Evolutionary conservation across 2,888 invertebrate species (phyloP).

Genomic region (Eilema caniola): DNA sequence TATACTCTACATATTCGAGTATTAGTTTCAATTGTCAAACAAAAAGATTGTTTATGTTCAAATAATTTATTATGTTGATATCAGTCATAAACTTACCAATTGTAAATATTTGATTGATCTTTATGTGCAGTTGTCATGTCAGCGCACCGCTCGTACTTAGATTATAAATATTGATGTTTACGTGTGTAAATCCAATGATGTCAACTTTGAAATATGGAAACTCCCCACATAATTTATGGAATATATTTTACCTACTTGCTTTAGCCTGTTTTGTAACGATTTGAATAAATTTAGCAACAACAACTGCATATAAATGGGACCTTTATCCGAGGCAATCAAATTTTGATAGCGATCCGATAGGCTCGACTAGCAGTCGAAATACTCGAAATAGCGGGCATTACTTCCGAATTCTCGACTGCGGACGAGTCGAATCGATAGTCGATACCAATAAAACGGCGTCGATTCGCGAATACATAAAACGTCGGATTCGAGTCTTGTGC

Average conservation of each 20-base stretch:
- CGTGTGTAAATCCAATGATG: constrained; percentile 53
- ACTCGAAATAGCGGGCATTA: constrained; percentile 77
- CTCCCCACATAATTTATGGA: constrained; percentile 45
- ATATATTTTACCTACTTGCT: constrained; percentile 44
- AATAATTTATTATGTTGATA: constrained; percentile 12
- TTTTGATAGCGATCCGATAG: constrained; percentile 79
- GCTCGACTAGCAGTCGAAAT: constrained; percentile 75
- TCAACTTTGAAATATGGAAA: constrained; percentile 49
- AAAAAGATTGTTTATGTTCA: not conserved
- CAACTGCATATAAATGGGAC: constrained; percentile 71
- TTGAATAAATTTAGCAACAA: constrained; percentile 57
- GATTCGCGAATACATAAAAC: constrained; percentile 86
- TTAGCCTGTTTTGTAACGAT: constrained; percentile 50
- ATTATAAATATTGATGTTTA: constrained; percentile 42
- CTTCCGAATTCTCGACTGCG: constrained; percentile 79
- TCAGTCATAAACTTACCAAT: constrained; percentile 11
- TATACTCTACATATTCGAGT: not conserved
- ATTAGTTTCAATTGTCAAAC: not conserved
- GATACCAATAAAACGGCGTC: constrained; percentile 84
- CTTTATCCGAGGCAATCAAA: constrained; percentile 75
- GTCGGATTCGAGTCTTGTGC: constrained; percentile 82
- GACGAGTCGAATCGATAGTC: constrained; percentile 80
- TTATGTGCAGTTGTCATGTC: constrained; percentile 33
- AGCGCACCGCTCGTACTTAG: constrained; percentile 27
- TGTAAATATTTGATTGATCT: constrained; percentile 19